Evolutionary conservation across 2,888 invertebrate species (phyloP), one percentile per base, ranked within the genome.

Genomic region (Itoplectis maculator): DNA sequence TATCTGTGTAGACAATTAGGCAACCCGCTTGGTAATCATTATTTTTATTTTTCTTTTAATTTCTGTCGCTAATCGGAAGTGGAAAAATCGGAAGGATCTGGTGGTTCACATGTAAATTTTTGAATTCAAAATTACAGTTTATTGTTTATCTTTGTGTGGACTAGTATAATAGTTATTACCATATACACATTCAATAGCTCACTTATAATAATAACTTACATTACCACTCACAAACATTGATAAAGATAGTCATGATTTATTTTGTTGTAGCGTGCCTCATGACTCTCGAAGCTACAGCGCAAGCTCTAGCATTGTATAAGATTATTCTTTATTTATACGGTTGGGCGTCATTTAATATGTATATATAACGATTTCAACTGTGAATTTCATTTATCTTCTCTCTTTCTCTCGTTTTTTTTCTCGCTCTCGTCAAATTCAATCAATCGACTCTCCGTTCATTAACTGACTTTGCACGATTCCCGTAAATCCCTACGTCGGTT

Each of bases 121-220:
- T 91, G 91, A 91, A 91, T 92, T 92, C 92, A 92, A 92, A 92
- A 92, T 92, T 92, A 92, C 91, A 92, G 91, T 92, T 92, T 92
- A 92, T 92, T 92, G 89, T 92, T 70, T 90, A 92, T 91, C 89
- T 92, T 92, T 92, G 89, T 92, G 90, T 91, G 92, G 92, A 92
- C 92, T 92, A 92, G 91, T 92, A 92, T 92, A 91, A 88, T 91
- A 86, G 78, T 85, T 59, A 90, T 91, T 91, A 92, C 91, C 92
- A 92, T 92, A 88, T 92, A 92, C 92, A 92, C 92, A 92, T 92
- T 92, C 91, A 92, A 90, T 92, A 92, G 91, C 91, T 92, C 91
- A 91, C 88, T 92, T 92, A 90, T 90, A 89, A 90, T 90, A 88
- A 87, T 91, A 91, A 91, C 90, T 92, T 92, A 92, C 89, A 89